Percentiles rank a stretch among this genome's conserved stretches.
Conservation (phyloP, 2,888 invertebrate species). For the Acleris emargana region DNA sequence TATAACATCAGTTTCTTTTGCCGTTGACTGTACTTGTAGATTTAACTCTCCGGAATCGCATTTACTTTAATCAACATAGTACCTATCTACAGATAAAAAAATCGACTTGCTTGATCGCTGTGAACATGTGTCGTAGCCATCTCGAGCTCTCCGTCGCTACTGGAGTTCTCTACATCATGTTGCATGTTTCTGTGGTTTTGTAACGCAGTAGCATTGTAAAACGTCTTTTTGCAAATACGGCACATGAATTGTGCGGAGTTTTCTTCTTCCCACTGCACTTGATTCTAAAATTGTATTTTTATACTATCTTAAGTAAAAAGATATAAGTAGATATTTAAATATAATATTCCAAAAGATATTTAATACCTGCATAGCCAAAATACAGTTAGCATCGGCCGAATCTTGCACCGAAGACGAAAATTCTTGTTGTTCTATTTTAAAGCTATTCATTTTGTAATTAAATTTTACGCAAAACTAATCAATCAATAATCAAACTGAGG, state of each 20-base stretch:
- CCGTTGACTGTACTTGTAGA: no score
- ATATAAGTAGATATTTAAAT: neutral
- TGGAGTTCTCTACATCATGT: conserved; percentile 58
- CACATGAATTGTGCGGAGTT: conserved; percentile 58
- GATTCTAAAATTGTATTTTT: conserved; percentile 38
- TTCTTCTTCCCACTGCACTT: conserved; percentile 50
- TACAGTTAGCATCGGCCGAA: conserved; percentile 3
- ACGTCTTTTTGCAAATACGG: conserved; percentile 68
- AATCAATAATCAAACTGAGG: no score
- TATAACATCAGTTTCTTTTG: no score
- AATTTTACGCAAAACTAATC: no score
- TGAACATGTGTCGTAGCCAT: conserved; percentile 10
- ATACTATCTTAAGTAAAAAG: neutral
- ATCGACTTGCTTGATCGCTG: conserved; percentile 9
- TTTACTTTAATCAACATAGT: no score
- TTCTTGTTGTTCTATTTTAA: conserved; percentile 3
- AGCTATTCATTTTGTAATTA: no score
- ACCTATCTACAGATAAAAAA: neutral
- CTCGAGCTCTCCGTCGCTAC: conserved; percentile 51
- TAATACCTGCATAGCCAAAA: conserved; percentile 26
- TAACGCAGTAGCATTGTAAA: conserved; percentile 68
- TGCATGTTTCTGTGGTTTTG: conserved; percentile 71
- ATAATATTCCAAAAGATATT: neutral
- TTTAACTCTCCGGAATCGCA: no score
- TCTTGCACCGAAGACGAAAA: conserved; percentile 17